phyloP scores from a whole-genome alignment of 2,888 invertebrate genomes.

The Dryadula phaetusa region DNA sequence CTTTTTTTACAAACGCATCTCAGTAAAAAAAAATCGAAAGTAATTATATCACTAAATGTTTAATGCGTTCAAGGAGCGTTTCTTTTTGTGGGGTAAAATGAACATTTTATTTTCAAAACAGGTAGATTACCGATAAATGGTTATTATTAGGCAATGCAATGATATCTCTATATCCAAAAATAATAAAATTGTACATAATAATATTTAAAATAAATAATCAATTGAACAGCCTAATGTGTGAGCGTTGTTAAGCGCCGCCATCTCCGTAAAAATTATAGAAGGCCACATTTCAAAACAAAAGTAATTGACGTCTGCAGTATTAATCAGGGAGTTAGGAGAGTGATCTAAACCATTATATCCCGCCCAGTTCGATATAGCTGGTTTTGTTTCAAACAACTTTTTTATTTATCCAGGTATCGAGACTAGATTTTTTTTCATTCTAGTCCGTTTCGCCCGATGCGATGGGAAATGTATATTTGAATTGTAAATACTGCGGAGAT shows the following conservation, averaged over 20 bases:
- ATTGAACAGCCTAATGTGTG: no score
- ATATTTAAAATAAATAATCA: no score
- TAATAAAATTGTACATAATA: no score
- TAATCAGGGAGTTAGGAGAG: slow-evolving; percentile 8
- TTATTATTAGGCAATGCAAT: no score
- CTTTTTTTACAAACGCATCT: not conserved
- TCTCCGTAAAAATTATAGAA: not conserved
- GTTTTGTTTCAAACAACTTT: slow-evolving; percentile 17
- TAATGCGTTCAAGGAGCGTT: not conserved
- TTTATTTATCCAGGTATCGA: slow-evolving; percentile 30
- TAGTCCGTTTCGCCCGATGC: slow-evolving; percentile 26
- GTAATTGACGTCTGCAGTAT: not conserved
- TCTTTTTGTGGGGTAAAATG: no score
- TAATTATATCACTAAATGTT: not conserved
- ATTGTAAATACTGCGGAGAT: slow-evolving; percentile 32
- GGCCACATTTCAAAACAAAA: not conserved
- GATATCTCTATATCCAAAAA: no score
- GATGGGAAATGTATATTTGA: slow-evolving; percentile 31
- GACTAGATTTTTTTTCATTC: slow-evolving; percentile 22
- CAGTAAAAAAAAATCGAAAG: not conserved
- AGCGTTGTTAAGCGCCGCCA: not conserved
- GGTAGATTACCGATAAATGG: no score
- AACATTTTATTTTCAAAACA: no score
- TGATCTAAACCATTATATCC: slow-evolving; percentile 18
- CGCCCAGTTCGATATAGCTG: slow-evolving; percentile 17